Evolutionary conservation across 2,113 vertebrate species (phyloP), one percentile per base, ranked within the genome.

Genomic region (Peromyscus leucopus): DNA sequence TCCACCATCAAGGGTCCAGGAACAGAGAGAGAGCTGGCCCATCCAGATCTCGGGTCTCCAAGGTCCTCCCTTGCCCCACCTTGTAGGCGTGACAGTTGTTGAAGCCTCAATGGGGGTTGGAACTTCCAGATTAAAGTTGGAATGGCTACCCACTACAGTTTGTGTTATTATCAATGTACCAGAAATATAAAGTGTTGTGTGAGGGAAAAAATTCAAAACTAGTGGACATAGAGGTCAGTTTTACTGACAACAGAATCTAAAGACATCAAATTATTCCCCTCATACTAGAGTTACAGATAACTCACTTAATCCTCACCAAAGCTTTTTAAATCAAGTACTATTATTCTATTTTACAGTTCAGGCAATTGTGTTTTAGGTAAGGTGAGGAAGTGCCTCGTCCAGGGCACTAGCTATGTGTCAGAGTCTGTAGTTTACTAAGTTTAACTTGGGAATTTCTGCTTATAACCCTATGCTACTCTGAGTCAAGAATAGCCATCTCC

Each of bases 321-420:
- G 42, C 7, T 4, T 93, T 93, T 91, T 42, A 39, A 96, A 83
- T 93, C 88, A 92, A 24, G 5, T 71, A 61, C 26, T 65, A 36
- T 91, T 90, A 42, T 80, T 96, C 6, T 91, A 48, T 80, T 92
- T 94, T 80, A 55, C 7, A 76, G 39, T 74, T 93, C 12, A 89
- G 12, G 67, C 72, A 84, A 67, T 1, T 39, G 31, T 93, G 33
- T 61, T 92, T 61, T 48, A 84, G 55, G 90, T 93, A 87, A 93
- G 39, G 8, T 55, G 46, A 69, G 15, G 55, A 46, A 78, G 3
- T 51, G n/a, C 8, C 13, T 84, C 96, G 28, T 26, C 16, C 24
- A 69, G 59, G 48, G 2, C 12, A 67, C 5, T 93, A 36, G 11
- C 21, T 92, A 79, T 80, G 15, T 86, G 1, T 69, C 76, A 94